A percentile compares a stretch with the other conserved stretches of the same genome.
Evolutionary conservation across 2,888 invertebrate species (phyloP).

Genomic region (Dascillus cervinus): DNA sequence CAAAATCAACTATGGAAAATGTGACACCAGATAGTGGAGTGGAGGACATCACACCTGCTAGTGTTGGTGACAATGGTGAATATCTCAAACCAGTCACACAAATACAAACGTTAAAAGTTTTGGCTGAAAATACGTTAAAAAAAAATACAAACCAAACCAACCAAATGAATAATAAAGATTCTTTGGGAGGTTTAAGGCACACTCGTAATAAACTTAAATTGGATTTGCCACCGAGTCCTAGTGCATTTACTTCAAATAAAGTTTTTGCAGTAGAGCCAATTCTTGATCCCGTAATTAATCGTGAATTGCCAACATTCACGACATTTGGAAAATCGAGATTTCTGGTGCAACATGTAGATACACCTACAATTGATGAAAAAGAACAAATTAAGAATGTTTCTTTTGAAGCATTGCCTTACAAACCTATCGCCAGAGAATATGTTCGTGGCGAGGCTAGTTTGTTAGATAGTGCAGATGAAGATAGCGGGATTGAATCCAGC

Average conservation of each 20-base stretch:
- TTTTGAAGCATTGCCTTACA: slow-evolving; percentile 40
- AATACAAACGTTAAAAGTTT: slow-evolving; percentile 30
- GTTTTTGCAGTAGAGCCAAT: slow-evolving; percentile 41
- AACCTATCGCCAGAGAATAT: slow-evolving; percentile 31
- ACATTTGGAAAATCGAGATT: slow-evolving; percentile 51
- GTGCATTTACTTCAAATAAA: slow-evolving; percentile 36
- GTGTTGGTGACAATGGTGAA: slow-evolving; percentile 23
- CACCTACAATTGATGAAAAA: slow-evolving; percentile 30
- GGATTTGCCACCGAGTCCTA: slow-evolving; percentile 56
- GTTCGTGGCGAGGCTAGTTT: slow-evolving; percentile 52
- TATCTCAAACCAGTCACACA: slow-evolving; percentile 6
- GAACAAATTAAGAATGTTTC: slow-evolving; percentile 34
- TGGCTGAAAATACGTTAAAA: slow-evolving; percentile 32
- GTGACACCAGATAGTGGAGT: slow-evolving; percentile 57
- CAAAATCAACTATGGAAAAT: slow-evolving; percentile 36
- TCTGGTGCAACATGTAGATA: slow-evolving; percentile 41
- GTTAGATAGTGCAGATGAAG: slow-evolving; percentile 57
- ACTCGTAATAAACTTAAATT: slow-evolving; percentile 64
- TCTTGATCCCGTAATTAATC: slow-evolving; percentile 44
- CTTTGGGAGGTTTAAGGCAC: slow-evolving; percentile 62
- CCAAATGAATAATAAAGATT: slow-evolving; percentile 22
- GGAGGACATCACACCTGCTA: slow-evolving; percentile 52
- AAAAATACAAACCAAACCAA: slow-evolving; percentile 18
- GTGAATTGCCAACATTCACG: slow-evolving; percentile 49
- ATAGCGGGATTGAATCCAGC: slow-evolving; percentile 59